Percentiles rank a stretch among this genome's conserved stretches.
Conservation (phyloP, 1,140 invertebrate genomes). For the Drosophila arawakana region DNA sequence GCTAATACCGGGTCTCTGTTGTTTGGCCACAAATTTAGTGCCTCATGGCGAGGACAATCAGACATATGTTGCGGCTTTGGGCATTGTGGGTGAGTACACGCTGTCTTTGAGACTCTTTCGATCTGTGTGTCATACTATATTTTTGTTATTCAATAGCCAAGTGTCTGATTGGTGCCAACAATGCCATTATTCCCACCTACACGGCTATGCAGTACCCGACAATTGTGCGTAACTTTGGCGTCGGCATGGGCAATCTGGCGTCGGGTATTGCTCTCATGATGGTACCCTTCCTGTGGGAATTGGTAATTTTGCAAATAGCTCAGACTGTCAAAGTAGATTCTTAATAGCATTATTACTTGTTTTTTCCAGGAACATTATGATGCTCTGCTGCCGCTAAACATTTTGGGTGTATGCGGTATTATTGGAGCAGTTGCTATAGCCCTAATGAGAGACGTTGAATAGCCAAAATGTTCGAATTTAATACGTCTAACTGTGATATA, state of each 20-base stretch:
- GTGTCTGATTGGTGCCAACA: conserved; percentile 88
- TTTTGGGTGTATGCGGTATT: conserved; percentile 87
- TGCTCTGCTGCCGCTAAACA: conserved; percentile 86
- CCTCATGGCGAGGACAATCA: conserved; percentile 83
- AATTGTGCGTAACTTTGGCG: conserved; percentile 89
- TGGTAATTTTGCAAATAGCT: conserved; percentile 86
- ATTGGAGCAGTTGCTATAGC: conserved; percentile 87
- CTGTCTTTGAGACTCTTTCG: not conserved
- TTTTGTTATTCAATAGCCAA: conserved; percentile 84
- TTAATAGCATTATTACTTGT: not conserved
- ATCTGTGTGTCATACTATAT: not conserved
- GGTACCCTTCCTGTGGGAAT: conserved; percentile 89
- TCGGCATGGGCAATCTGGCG: conserved; percentile 89
- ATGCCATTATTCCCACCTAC: conserved; percentile 90
- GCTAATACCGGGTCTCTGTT: conserved; percentile 87
- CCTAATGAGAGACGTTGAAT: conserved; percentile 83
- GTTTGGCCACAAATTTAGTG: conserved; percentile 86
- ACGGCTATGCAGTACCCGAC: conserved; percentile 91
- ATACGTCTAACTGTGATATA: conserved; percentile 70
- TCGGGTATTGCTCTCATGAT: conserved; percentile 89
- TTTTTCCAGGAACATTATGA: conserved; percentile 84
- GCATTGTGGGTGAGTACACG: conserved; percentile 85
- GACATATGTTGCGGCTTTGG: conserved; percentile 85
- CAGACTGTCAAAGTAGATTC: not conserved
- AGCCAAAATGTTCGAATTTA: conserved; percentile 27